These are phyloP conservation scores for Amblyopsis hoosieri DNA, from an alignment of 2,797 vertebrate genomes.

Conservation along the genomic window DNA sequence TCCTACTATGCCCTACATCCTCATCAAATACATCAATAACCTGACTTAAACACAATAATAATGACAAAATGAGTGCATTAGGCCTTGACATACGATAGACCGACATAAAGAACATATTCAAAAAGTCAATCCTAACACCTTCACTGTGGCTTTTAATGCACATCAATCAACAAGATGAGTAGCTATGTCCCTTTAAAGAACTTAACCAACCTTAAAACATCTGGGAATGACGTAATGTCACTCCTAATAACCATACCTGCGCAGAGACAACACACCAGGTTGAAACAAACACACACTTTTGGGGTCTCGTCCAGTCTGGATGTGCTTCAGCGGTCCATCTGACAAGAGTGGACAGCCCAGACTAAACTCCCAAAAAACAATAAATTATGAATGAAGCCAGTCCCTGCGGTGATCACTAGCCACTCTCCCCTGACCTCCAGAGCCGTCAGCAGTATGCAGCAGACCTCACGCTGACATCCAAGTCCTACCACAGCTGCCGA, in stretches of 20 bases:
- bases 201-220: no score
- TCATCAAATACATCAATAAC: slow-evolving; percentile 11
- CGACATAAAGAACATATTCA: neutral
- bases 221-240: no score
- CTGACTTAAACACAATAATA: slow-evolving; percentile 4
- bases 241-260: neutral
- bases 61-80: neutral
- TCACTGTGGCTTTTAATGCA: no score
- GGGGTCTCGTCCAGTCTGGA: slow-evolving; percentile 24
- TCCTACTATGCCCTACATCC: slow-evolving; percentile 7
- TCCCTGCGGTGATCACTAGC: slow-evolving; percentile 57
- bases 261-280: neutral
- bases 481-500: slow-evolving; percentile 25
- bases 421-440: slow-evolving; percentile 51
- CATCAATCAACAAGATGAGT: no score
- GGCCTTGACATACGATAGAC: neutral
- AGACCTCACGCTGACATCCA: slow-evolving; percentile 17
- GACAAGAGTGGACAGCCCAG: slow-evolving; percentile 47
- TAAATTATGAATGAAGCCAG: slow-evolving; percentile 65
- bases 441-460: slow-evolving; percentile 40
- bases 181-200: no score
- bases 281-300: slow-evolving; percentile 2
- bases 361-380: slow-evolving; percentile 60
- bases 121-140: neutral
- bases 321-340: slow-evolving; percentile 46